Percentiles rank a stretch among this genome's conserved stretches.
phyloP scores from a whole-genome alignment of 2,113 vertebrate species.

The Podarcis cretensis region DNA sequence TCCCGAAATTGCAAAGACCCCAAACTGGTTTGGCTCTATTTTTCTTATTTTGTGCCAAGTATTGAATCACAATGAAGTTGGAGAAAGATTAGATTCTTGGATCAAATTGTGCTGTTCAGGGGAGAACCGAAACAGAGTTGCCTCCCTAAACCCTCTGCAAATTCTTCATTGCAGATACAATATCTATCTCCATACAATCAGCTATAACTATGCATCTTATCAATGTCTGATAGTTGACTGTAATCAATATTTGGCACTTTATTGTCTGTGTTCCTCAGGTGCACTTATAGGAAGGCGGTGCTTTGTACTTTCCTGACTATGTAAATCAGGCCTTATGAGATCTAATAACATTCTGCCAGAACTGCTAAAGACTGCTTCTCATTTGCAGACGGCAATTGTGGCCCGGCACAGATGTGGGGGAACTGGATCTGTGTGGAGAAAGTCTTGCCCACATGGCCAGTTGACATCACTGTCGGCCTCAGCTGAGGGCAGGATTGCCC shows the following conservation, averaged over 20 bases:
- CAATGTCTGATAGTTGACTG: background rate
- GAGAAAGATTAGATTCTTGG: constrained; percentile 24
- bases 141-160: constrained; percentile 7
- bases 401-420: background rate
- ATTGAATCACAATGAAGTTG: constrained; percentile 15
- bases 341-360: background rate
- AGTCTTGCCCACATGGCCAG: background rate
- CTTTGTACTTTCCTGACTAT: background rate
- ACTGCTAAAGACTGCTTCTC: no score
- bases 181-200: background rate
- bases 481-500: no score
- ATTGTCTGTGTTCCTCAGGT: background rate
- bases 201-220: background rate
- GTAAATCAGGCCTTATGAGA: background rate
- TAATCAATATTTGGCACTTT: background rate
- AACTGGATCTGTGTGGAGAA: background rate
- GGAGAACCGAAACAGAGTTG: background rate
- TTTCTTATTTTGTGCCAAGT: background rate
- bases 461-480: background rate
- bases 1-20: constrained; percentile 8
- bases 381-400: background rate
- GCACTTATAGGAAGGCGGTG: background rate
- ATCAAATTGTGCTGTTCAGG: background rate
- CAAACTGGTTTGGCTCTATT: background rate
- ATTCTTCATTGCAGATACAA: constrained; percentile 15